Evolutionary conservation across 1,140 invertebrate species (phyloP), one percentile per base, ranked within the genome.

Genomic region (Pollicipes pollicipes): DNA sequence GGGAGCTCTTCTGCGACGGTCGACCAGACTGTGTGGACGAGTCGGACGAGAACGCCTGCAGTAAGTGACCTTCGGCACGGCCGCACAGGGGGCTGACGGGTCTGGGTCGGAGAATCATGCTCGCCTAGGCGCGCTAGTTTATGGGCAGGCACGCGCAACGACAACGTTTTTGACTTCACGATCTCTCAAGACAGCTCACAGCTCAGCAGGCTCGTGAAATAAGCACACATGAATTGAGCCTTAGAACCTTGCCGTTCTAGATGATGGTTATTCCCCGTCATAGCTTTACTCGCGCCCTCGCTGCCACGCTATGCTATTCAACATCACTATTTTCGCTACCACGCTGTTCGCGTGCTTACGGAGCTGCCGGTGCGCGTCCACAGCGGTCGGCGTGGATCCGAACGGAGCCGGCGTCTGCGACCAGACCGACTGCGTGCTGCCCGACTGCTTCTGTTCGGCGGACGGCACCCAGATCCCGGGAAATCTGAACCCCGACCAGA

Each of bases 31-130:
- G 94, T 81, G 88, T 90, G 76, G 94, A 97, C 80, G 90, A 92
- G 77, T 95, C 92, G 63, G 93, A 97, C 78, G 93, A 97, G 84
- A 93, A 92, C 77, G 90, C 92, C 74, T 96, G 93, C 84, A 88
- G 92, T 95, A 84, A 89, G 90, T 77, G 69, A 21, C 35, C 28
- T 71, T 70, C 30, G 27, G 13, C 24, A 17, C 17, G 32, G 58
- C 30, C 31, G n/a, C n/a, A n/a, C n/a, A n/a, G n/a, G n/a, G n/a
- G n/a, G n/a, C n/a, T n/a, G n/a, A n/a, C n/a, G n/a, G n/a, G n/a
- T n/a, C n/a, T n/a, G n/a, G n/a, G n/a, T n/a, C n/a, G n/a, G n/a
- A n/a, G n/a, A n/a, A n/a, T n/a, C n/a, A n/a, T n/a, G n/a, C 16
- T 30, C 26, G n/a, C 64, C 8, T 70, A 10, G 63, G 24, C n/a